Base-by-base conservation (phyloP, 1,140 invertebrate species). In the Drosophila bipectinata region DNA sequence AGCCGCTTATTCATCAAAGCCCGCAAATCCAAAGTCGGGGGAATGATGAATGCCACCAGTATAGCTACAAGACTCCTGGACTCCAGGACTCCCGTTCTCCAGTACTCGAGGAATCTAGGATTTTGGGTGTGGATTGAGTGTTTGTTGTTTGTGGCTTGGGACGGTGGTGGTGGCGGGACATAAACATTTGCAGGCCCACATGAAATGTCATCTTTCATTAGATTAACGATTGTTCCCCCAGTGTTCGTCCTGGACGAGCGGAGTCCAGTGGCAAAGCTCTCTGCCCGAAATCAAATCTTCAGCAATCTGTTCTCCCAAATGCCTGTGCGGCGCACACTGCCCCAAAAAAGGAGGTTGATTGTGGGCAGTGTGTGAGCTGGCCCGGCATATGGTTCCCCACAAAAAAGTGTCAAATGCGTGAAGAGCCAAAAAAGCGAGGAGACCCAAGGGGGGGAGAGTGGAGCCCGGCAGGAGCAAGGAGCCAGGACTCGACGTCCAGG, bases 181-280 rank as follows among this genome's bases (percentile, higher is more conserved):
- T 69, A 67, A 67, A 64, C 63, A 67, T 56, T 47, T 49, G 18
- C 77, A 48, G 45, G 59, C 72, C 68, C 58, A 67, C 62, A 77
- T 44, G 47, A 60, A 72, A 87, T 71, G 83, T 88, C 82, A 87
- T 87, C 78, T 87, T 87, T 87, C 82, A 87, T 87, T 87, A 87
- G 82, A 87, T 87, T 87, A 87, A 87, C 82, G 82, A 87, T 87
- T 87, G 78, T 68, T 56, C 49, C 49, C 34, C 34, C 14, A 15
- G 41, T 44, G 51, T 18, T 18, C 18, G 18, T 30, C 44, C 44
- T 21, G 15, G 28, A 21, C 15, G 51, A 4, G 9, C 18, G 2
- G 14, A 37, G 67, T 26, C 66, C 64, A 45, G 55, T 44, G 69
- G 71, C 56, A 75, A 58, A 58, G 41, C 45, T 47, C 63, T 52